Evolutionary conservation across 2,888 invertebrate species (phyloP), one percentile per base, ranked within the genome.

Genomic region (Caenorhabditis imperialis): DNA sequence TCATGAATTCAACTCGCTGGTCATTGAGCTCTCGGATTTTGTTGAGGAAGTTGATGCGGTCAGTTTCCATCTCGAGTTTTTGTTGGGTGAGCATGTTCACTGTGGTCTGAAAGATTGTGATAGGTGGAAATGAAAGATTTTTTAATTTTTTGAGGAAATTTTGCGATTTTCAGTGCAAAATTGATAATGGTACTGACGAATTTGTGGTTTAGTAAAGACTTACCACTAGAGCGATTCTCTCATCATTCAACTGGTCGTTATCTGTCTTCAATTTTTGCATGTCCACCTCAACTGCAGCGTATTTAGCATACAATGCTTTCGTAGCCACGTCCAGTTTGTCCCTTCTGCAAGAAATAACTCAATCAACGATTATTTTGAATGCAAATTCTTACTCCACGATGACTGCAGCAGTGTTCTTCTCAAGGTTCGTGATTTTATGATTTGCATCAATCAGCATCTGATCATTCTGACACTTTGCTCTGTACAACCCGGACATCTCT

Each of bases 41-140:
- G 80, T 95, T 94, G 67, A 95, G 91, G 79, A 96, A 90, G 78
- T 93, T 91, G 40, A 93, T 91, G 90, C 95, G 94, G 91, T 96
- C 95, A 88, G 93, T 93, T 93, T 95, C 91, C 76, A 98, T 97
- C 90, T 98, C 97, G 86, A 93, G 92, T 63, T 97, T 89, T 81
- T 94, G 92, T 90, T 95, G 73, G 5, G 53, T 60, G 10, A 75
- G 44, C 38, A 44, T 33, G 3, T 33, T 60, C 2, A 55, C 57
- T 6, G 70, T 54, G 1, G 58, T 42, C 74, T 74, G 47, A 45
- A 69, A 45, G 14, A 14, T n/a, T 22, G 22, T 25, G 16, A 23
- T 20, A 1, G 14, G 45, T n/a, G 10, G 7, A 30, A 10, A 30
- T 47, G 2, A 40, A 50, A 25, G 40, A 20, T 8, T 5, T 23